Conservation (phyloP, 2,888 invertebrate species). For the Arge pagana region DNA sequence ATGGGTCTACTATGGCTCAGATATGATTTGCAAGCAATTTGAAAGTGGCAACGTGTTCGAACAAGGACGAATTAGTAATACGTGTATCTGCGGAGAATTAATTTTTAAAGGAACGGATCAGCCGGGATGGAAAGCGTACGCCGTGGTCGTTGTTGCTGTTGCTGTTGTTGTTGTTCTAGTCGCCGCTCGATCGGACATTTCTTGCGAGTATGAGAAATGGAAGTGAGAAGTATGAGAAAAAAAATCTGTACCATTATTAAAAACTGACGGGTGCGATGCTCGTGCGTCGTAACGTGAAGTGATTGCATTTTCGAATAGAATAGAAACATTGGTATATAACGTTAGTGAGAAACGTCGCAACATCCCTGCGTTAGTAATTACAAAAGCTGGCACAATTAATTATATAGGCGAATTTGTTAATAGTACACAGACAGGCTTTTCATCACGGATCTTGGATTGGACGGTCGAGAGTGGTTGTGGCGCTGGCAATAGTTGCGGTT, state of each 20-base stretch:
- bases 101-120: too few relatives aligned
- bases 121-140: too few relatives aligned
- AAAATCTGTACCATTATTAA: conserved; percentile 7
- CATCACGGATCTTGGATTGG: conserved; percentile 22
- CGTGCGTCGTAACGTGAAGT: conserved; percentile 6
- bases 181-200: too few relatives aligned
- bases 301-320: too few relatives aligned
- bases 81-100: too few relatives aligned
- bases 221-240: conserved; percentile 3
- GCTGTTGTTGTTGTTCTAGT: too few relatives aligned
- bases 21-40: conserved; percentile 65
- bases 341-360: conserved; percentile 28
- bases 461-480: conserved; percentile 24
- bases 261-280: conserved; percentile 5
- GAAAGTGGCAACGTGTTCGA: conserved; percentile 64
- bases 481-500: conserved; percentile 7
- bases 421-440: conserved; percentile 38
- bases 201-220: too few relatives aligned
- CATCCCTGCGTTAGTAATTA: conserved; percentile 37
- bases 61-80: conserved; percentile 34
- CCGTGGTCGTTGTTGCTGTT: too few relatives aligned
- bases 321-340: too few relatives aligned
- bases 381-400: conserved; percentile 43
- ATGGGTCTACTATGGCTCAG: conserved; percentile 64
- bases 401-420: conserved; percentile 36